A percentile compares a stretch with the other conserved stretches of the same genome.
These are phyloP conservation scores for Fregata magnificens DNA, from an alignment of 2,113 vertebrate genomes.

Conservation along the genomic window DNA sequence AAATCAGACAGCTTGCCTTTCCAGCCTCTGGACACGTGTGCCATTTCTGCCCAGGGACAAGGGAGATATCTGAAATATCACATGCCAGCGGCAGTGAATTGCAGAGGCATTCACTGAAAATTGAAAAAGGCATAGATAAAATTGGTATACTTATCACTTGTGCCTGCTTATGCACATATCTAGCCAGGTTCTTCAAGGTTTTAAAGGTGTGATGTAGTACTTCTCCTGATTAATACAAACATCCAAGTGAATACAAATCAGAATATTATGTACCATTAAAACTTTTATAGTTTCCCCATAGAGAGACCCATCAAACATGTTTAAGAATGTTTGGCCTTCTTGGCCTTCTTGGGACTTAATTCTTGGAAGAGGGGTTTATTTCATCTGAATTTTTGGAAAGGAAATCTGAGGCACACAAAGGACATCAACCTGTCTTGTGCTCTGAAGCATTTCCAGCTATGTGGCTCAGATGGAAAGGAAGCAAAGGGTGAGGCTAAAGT, in stretches of 20 bases:
- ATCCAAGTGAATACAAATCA: not conserved
- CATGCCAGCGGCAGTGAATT: not conserved
- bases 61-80: not conserved
- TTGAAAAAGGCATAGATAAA: not conserved
- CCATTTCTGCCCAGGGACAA: not conserved
- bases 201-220: not conserved
- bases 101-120: not conserved
- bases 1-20: not conserved
- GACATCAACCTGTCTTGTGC: not conserved
- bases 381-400: not conserved
- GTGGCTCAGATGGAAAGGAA: not conserved
- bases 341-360: not conserved
- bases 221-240: not conserved
- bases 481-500: not conserved
- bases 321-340: not conserved
- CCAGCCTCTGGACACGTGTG: accelerated
- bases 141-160: not conserved
- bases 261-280: not conserved
- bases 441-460: not conserved
- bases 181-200: not conserved
- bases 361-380: not conserved
- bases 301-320: not conserved
- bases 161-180: not conserved
- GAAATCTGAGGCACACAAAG: not conserved
- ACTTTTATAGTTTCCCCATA: not conserved